Conservation (phyloP, 2,113 vertebrate species). For the Nannobrachium achirus region DNA sequence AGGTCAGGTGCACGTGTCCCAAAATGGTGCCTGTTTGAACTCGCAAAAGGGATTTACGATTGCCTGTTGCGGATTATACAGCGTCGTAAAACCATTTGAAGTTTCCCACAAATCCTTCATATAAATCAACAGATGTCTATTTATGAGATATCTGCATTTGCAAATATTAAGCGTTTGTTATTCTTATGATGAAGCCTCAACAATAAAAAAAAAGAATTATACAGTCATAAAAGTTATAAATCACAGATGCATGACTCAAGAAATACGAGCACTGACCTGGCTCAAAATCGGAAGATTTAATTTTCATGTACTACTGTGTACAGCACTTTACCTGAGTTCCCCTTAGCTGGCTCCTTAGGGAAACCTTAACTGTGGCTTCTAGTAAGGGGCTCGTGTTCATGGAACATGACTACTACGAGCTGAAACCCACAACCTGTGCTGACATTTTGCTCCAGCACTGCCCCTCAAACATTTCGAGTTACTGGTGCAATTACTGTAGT, state of each 20-base stretch:
- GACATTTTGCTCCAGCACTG: slow-evolving; percentile 55
- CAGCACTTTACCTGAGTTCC: not conserved
- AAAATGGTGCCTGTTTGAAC: slow-evolving; percentile 17
- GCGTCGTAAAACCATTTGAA: slow-evolving; percentile 13
- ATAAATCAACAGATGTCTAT: too few species aligned
- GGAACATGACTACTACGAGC: slow-evolving; percentile 62
- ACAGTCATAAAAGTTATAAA: not conserved
- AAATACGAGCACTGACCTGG: not conserved
- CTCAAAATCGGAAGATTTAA: not conserved
- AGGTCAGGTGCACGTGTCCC: not conserved
- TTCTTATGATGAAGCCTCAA: too few species aligned
- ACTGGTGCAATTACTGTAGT: slow-evolving; percentile 23
- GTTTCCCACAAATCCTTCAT: not conserved
- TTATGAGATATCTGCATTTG: too few species aligned
- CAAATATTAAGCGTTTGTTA: too few species aligned
- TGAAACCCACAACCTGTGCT: slow-evolving; percentile 61
- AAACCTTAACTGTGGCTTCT: slow-evolving; percentile 46
- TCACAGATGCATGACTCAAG: slow-evolving; percentile 35
- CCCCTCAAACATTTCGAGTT: slow-evolving; percentile 44
- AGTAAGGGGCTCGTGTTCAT: slow-evolving; percentile 60
- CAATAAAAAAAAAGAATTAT: too few species aligned
- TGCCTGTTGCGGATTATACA: not conserved
- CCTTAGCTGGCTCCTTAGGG: slow-evolving; percentile 24
- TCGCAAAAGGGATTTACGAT: slow-evolving; percentile 3
- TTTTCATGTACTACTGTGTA: not conserved